Evolutionary conservation across 1,140 invertebrate genomes (phyloP), one percentile per base, ranked within the genome.

Genomic region (Eriocheir sinensis): DNA sequence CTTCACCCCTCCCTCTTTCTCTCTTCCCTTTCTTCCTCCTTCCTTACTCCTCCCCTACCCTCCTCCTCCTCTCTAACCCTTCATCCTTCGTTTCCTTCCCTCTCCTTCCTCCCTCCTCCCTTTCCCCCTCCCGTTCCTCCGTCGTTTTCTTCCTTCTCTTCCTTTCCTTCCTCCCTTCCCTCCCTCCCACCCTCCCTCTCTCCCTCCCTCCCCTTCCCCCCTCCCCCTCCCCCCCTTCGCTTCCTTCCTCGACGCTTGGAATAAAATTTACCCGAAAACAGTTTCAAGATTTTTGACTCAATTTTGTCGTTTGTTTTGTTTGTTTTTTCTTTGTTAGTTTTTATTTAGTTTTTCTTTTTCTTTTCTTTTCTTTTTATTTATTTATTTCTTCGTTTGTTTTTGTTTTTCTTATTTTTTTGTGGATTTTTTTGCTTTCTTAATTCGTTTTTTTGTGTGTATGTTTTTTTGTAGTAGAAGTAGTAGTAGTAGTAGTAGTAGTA

Each of bases 401-500:
- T 38, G 12, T 38, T n/a, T 38, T 4, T 83, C 36, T 38, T 38
- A n/a, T n/a, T n/a, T n/a, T n/a, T n/a, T n/a, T 72, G 15, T 72
- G 15, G 15, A 15, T 72, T 72, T 72, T 72, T 72, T 72, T 72
- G 15, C n/a, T 72, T 72, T 72, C n/a, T 72, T 72, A 15, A 15
- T 72, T 72, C n/a, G 15, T 72, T 72, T 72, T 72, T 72, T 72
- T 72, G n/a, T 72, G 15, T 72, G 60, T 72, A 15, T 72, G n/a
- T 72, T n/a, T n/a, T n/a, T n/a, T 15, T 72, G 12, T 72, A 72
- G 60, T 72, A 72, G 60, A 15, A 72, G 60, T 72, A 72, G 60
- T 72, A 72, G 60, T 72, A 72, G 60, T 72, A 72, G 60, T 72
- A 72, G 60, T 72, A 72, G 60, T 72, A 72, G 60, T 72, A 72